Percentiles rank a stretch among this genome's conserved stretches.
These are phyloP conservation scores for Fissipunctia ypsillon DNA, from an alignment of 2,888 invertebrate genomes.

Conservation along the genomic window DNA sequence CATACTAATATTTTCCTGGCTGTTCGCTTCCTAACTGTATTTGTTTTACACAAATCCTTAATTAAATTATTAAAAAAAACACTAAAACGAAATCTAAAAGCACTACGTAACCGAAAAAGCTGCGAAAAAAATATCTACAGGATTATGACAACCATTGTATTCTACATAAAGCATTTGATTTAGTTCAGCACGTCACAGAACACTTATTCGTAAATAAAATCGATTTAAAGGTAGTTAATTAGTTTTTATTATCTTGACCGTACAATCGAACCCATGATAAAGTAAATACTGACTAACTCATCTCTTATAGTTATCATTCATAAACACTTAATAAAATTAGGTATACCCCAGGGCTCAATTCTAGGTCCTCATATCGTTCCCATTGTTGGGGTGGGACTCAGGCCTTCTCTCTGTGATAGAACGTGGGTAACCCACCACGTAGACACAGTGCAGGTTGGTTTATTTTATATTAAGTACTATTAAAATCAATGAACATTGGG, in stretches of 20 bases:
- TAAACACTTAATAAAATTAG: background rate
- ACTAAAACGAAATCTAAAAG: background rate
- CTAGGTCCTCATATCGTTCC: background rate
- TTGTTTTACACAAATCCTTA: background rate
- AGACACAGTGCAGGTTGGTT: background rate
- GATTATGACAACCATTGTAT: background rate
- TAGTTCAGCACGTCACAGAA: background rate
- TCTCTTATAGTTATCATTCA: background rate
- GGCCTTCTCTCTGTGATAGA: background rate
- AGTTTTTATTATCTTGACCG: background rate
- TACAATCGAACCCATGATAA: background rate
- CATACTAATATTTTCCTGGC: background rate
- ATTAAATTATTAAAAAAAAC: background rate
- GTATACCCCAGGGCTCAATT: conserved; percentile 1
- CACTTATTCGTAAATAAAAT: background rate
- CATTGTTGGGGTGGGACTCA: too few relatives aligned
- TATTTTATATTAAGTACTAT: background rate
- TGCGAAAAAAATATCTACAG: background rate
- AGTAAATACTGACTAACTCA: background rate
- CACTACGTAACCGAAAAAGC: background rate
- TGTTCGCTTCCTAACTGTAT: background rate
- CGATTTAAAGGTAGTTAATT: accelerated
- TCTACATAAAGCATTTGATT: conserved; percentile 3
- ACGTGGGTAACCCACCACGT: background rate
- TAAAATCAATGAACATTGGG: background rate